Evolutionary conservation across 1,140 invertebrate genomes (phyloP), one percentile per base, ranked within the genome.

Genomic region (Papilio polyxenes): DNA sequence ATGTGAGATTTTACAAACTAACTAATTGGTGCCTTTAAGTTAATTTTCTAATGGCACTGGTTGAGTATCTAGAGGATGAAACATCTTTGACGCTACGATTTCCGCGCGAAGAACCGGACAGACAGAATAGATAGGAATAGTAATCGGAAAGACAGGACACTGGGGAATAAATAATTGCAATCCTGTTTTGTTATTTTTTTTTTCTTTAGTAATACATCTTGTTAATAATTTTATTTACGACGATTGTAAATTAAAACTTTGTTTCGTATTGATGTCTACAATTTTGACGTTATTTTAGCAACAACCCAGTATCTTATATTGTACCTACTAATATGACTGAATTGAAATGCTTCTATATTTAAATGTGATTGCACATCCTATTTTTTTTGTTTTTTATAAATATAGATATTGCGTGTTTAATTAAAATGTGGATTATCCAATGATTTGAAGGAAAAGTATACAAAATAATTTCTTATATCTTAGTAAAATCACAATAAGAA

Each of bases 131-230:
- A 77, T 77, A 53, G 44, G 75, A 51, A 53, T 53, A 51, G 75
- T 77, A 77, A 77, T 77, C 75, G 75, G 75, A 9, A 77, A 77
- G 75, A 77, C 75, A 77, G 75, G 75, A 77, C 75, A 77, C 48
- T 53, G 75, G 49, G 75, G 48, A 77, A 77, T 77, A 77, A 77
- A 77, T 77, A 77, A 77, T 77, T 53, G 75, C 75, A 53, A 77
- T 77, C 75, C 48, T 13, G 75, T 51, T 17, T 17, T 77, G 23
- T 15, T 53, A 59, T 20, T 51, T 31, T 23, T 49, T 75, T 17
- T 23, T n/a, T 75, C 44, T 49, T 77, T 77, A 48, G 23, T 15
- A 53, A 31, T 49, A 78, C 13, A 15, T 40, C 10, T 72, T 72
- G 13, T 6, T 65, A 65, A 48, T 37, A 17, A 77, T 7, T 1